phyloP scores from a whole-genome alignment of 1,140 invertebrate genomes.

The Rhynchophorus ferrugineus region DNA sequence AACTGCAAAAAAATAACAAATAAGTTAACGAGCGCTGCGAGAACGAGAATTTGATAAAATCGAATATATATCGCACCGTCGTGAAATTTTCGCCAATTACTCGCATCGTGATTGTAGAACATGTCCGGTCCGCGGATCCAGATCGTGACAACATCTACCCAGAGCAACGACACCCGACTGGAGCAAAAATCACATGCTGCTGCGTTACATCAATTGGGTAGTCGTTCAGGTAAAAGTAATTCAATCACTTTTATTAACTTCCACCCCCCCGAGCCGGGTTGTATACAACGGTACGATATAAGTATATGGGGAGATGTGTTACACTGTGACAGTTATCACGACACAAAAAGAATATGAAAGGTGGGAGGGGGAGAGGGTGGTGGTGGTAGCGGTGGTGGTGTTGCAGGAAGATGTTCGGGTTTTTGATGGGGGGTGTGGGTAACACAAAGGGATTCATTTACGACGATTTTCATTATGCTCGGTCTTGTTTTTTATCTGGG shows the following conservation, averaged over 20 bases:
- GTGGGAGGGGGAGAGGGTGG: no score
- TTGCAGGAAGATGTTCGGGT: no score
- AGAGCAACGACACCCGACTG: neutral
- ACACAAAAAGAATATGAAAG: no score
- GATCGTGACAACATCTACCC: neutral
- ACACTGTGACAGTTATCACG: neutral
- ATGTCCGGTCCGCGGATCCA: neutral
- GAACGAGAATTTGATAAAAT: neutral
- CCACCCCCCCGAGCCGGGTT: neutral
- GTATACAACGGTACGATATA: neutral
- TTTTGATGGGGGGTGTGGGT: neutral
- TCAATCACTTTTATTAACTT: slow-evolving; percentile 10
- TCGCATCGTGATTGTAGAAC: neutral
- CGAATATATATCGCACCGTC: neutral
- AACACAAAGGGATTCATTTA: neutral
- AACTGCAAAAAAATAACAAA: slow-evolving; percentile 34
- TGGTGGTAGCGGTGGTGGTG: neutral
- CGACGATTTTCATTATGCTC: no score
- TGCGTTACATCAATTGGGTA: neutral
- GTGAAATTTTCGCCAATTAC: neutral
- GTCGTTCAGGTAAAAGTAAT: slow-evolving; percentile 20
- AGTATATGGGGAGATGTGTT: neutral
- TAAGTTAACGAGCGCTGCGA: neutral
- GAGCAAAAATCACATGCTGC: neutral
- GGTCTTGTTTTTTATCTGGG: no score